Conservation (phyloP, 2,797 vertebrate genomes). For the Leucoraja ocellata region DNA sequence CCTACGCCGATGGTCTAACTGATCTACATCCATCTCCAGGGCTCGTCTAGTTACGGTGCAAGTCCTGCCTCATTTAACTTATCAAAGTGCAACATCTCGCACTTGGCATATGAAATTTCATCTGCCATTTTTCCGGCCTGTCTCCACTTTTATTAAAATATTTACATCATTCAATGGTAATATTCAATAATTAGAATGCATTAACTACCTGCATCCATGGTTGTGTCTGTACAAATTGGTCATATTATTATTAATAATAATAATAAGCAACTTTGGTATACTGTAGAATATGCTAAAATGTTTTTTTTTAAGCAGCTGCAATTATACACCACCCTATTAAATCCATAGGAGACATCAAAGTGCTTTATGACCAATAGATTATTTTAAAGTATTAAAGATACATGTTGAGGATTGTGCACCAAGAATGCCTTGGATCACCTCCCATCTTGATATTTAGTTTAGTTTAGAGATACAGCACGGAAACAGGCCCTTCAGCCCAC, state of each 20-base stretch:
- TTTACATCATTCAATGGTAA: not conserved
- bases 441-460: too few relatives aligned
- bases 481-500: too few relatives aligned
- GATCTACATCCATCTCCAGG: too few relatives aligned
- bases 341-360: not conserved
- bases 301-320: not conserved
- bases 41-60: too few relatives aligned
- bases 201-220: not conserved
- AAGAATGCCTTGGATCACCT: not conserved
- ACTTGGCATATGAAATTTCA: too few relatives aligned
- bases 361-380: not conserved
- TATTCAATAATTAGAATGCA: not conserved
- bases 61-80: too few relatives aligned
- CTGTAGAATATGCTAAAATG: not conserved
- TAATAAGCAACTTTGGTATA: slow-evolving; percentile 25
- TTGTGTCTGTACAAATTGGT: not conserved
- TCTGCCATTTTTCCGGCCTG: too few relatives aligned
- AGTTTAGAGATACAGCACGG: too few relatives aligned
- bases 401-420: not conserved
- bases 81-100: too few relatives aligned
- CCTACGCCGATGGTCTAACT: too few relatives aligned
- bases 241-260: not conserved
- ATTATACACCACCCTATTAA: not conserved
- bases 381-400: not conserved
- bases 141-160: not conserved